A percentile compares a stretch with the other conserved stretches of the same genome.
Conservation (phyloP, 2,113 vertebrate species). For the Lota lota region DNA sequence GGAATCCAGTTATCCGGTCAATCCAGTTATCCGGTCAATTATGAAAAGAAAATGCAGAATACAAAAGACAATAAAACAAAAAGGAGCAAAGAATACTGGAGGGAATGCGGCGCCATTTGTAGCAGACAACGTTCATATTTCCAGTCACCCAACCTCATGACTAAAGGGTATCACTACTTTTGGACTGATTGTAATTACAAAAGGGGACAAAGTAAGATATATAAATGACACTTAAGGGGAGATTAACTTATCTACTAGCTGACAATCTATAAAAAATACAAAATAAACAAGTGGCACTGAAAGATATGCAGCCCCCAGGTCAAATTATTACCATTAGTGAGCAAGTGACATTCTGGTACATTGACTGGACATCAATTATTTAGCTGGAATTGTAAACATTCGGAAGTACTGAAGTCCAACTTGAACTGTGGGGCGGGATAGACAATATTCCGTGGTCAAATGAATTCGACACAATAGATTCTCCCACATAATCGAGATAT, state of each 20-base stretch:
- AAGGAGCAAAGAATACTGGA: conserved; percentile 41
- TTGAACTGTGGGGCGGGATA: too few relatives aligned
- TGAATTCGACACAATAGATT: too few relatives aligned
- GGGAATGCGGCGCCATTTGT: conserved; percentile 19
- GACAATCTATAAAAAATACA: neutral
- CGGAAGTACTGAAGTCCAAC: too few relatives aligned
- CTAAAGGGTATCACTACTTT: neutral
- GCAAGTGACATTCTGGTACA: too few relatives aligned
- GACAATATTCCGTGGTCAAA: too few relatives aligned
- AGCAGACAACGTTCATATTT: conserved; percentile 12
- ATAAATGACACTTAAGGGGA: neutral
- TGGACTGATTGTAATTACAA: conserved; percentile 19
- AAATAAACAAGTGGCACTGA: neutral
- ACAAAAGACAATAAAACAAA: conserved; percentile 25
- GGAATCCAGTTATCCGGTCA: conserved; percentile 59
- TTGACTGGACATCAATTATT: too few relatives aligned
- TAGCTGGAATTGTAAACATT: too few relatives aligned
- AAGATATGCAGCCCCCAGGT: neutral
- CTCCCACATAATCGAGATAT: too few relatives aligned
- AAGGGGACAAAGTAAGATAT: neutral
- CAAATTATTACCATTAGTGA: neutral
- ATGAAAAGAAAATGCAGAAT: conserved; percentile 29
- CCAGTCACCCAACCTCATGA: neutral
- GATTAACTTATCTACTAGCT: neutral
- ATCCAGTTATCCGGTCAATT: conserved; percentile 55